phyloP scores from a whole-genome alignment of 2,888 invertebrate species.

The Dendrolimus houi region DNA sequence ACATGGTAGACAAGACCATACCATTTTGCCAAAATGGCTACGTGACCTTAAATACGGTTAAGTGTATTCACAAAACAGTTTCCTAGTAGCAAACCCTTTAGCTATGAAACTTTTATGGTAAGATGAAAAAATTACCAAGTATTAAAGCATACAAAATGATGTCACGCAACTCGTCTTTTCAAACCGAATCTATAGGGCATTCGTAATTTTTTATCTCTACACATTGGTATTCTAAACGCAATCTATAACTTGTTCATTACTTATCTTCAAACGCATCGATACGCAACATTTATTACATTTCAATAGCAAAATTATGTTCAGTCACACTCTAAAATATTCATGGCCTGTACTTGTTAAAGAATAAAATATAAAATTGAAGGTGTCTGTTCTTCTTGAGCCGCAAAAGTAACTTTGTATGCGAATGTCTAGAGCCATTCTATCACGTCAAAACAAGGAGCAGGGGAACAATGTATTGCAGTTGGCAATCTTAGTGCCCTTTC shows the following conservation, averaged over 20 bases:
- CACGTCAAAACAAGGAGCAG: constrained; percentile 72
- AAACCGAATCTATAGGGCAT: constrained; percentile 4
- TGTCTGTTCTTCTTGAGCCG: constrained; percentile 4
- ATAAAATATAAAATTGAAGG: constrained; percentile 18
- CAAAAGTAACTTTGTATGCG: constrained; percentile 31
- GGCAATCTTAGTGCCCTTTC: constrained; percentile 75
- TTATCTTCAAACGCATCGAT: constrained; percentile 74
- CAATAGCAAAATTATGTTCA: constrained; percentile 26
- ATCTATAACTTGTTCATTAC: constrained; percentile 68
- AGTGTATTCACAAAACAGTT: too few relatives aligned
- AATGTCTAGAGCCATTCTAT: constrained; percentile 63
- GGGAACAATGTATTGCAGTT: constrained; percentile 68
- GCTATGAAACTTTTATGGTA: too few relatives aligned
- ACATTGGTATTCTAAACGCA: constrained; percentile 52
- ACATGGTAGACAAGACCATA: too few relatives aligned
- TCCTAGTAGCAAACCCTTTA: too few relatives aligned
- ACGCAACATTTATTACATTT: constrained; percentile 71
- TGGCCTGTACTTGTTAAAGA: constrained; percentile 5
- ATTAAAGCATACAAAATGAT: too few relatives aligned
- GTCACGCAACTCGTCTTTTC: too few relatives aligned
- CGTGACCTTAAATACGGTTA: too few relatives aligned
- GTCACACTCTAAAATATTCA: constrained; percentile 3
- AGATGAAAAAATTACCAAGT: too few relatives aligned
- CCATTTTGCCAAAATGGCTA: too few relatives aligned
- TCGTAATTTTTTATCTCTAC: constrained; percentile 28